Evolutionary conservation across 2,888 invertebrate genomes (phyloP), one percentile per base, ranked within the genome.

Genomic region (Cerceris rybyensis): DNA sequence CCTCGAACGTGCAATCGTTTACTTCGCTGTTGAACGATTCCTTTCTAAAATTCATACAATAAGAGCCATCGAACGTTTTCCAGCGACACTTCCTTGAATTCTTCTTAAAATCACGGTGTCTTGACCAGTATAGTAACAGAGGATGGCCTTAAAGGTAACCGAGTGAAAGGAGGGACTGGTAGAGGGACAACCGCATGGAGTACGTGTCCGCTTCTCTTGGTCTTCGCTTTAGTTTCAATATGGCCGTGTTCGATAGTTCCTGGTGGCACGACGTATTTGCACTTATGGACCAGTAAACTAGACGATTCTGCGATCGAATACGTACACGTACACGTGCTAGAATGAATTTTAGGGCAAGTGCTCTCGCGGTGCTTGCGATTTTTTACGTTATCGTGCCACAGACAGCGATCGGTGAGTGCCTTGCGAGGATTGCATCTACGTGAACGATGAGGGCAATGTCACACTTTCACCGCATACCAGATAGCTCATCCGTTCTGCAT

Each of bases 161-260:
- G 16, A 85, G 86, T 86, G 86, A 86, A 86, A 86, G 86, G 86
- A 74, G 79, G 63, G 67, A 78, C 79, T 84, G 70, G 86, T 28
- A 28, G 66, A 82, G 82, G 80, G 76, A 86, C 68, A 50, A 60
- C 66, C 64, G 72, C 58, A 63, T 66, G 61, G 78, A 41, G 66
- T 80, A 78, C 78, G 74, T 75, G 80, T 74, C 60, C 50, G 76
- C 61, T 78, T 73, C 65, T 59, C 78, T 59, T 82, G 68, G 70
- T 77, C 76, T 61, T 66, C 67, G 81, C 28, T 72, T 85, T 85
- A 82, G 85, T 88, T 88, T 82, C 91, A 91, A 91, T 86, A 91
- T 91, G 91, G 91, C 90, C 83, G 90, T 86, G 86, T 78, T 46
- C 43, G 68, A 72, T 80, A 70, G 55, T 80, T 72, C 80, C 67